Conservation (phyloP, 2,888 invertebrate species). For the Pelosia muscerda region DNA sequence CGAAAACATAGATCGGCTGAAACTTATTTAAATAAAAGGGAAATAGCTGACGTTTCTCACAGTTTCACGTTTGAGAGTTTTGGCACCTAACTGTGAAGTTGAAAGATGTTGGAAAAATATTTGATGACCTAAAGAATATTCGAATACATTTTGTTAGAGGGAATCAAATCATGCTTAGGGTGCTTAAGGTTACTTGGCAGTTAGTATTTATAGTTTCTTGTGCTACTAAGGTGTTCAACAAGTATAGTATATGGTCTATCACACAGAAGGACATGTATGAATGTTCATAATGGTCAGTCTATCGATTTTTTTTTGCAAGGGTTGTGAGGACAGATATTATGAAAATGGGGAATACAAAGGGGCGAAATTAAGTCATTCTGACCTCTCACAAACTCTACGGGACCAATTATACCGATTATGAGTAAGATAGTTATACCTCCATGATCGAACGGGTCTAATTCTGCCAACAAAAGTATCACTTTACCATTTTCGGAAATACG, state of each 20-base stretch:
- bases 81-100: slow-evolving; percentile 15
- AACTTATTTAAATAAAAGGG: slow-evolving; percentile 23
- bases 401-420: background rate
- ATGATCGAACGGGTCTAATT: background rate
- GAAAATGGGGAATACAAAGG: no score
- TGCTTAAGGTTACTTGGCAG: background rate
- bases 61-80: slow-evolving; percentile 30
- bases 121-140: background rate
- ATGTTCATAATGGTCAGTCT: background rate
- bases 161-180: background rate
- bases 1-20: slow-evolving; percentile 30
- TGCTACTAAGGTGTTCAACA: background rate
- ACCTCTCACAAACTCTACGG: background rate
- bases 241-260: background rate
- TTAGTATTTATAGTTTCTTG: background rate
- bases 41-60: slow-evolving; percentile 44
- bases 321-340: background rate
- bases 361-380: background rate
- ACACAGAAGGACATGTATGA: background rate
- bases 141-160: no score
- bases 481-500: background rate
- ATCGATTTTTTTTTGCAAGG: background rate
- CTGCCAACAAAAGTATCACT: background rate
- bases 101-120: slow-evolving; percentile 13
- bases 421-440: background rate